These are phyloP conservation scores for Drosophila pegasa DNA, from an alignment of 2,888 invertebrate genomes.

Conservation along the genomic window DNA sequence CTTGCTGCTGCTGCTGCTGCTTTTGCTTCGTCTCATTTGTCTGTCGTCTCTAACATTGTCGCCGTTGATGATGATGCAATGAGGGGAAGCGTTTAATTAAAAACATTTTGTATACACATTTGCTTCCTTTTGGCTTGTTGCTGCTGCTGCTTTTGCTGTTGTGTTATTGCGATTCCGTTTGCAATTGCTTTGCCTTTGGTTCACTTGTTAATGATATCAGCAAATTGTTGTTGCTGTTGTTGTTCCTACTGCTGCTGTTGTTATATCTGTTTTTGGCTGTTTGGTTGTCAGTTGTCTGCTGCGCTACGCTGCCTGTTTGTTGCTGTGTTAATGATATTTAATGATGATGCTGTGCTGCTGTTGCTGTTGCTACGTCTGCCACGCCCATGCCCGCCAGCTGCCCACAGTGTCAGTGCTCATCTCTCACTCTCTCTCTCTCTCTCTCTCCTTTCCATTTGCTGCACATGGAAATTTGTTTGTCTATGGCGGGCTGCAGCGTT, in stretches of 20 bases:
- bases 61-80: slow-evolving; percentile 37
- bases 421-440: not conserved
- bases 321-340: slow-evolving; percentile 81
- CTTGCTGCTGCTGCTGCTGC: too few relatives aligned
- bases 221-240: slow-evolving; percentile 54
- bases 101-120: slow-evolving; percentile 82
- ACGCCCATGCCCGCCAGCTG: slow-evolving; percentile 15
- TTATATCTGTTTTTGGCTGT: slow-evolving; percentile 50
- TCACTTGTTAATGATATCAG: slow-evolving; percentile 77
- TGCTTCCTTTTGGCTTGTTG: slow-evolving; percentile 63
- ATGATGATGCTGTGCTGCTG: slow-evolving; percentile 68
- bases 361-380: slow-evolving; percentile 30
- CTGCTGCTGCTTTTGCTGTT: slow-evolving; percentile 35
- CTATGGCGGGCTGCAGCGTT: slow-evolving; percentile 61
- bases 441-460: slow-evolving; percentile 44
- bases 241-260: slow-evolving; percentile 35
- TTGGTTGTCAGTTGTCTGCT: slow-evolving; percentile 53
- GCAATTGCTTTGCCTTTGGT: slow-evolving; percentile 63
- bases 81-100: slow-evolving; percentile 81
- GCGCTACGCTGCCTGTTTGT: slow-evolving; percentile 62
- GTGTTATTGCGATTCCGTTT: slow-evolving; percentile 77
- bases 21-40: slow-evolving; percentile 2
- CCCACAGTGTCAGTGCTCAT: not conserved
- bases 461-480: slow-evolving; percentile 73
- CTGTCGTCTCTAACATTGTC: slow-evolving; percentile 51